These are phyloP conservation scores for Andrena flavipes DNA, from an alignment of 2,888 invertebrate species.

Conservation along the genomic window DNA sequence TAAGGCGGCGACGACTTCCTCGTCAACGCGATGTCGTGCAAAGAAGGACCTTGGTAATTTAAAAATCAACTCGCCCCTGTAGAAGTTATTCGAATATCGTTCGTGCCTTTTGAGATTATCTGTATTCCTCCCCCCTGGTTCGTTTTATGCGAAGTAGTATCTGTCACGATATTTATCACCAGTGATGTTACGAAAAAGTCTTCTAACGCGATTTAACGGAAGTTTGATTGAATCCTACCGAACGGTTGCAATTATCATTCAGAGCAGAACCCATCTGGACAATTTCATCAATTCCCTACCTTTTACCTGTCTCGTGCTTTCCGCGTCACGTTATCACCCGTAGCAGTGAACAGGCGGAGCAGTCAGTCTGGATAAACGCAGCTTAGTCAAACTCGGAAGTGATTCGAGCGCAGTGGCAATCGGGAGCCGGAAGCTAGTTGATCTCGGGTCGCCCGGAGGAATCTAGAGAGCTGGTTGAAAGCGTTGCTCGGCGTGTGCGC, in stretches of 20 bases:
- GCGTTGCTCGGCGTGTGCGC: slow-evolving; percentile 38
- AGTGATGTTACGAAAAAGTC: background rate
- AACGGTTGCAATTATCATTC: too few relatives aligned
- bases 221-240: too few relatives aligned
- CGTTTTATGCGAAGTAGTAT: too few relatives aligned
- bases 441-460: slow-evolving; percentile 59
- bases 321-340: background rate
- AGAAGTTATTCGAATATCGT: too few relatives aligned
- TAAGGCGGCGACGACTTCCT: slow-evolving; percentile 16
- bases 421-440: slow-evolving; percentile 29
- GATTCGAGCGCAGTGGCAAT: slow-evolving; percentile 61
- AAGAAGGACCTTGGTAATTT: slow-evolving; percentile 30
- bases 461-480: slow-evolving; percentile 38
- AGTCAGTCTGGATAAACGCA: slow-evolving; percentile 33
- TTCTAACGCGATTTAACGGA: background rate
- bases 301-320: background rate
- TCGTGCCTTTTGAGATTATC: too few relatives aligned
- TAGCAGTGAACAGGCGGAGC: background rate
- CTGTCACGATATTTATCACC: too few relatives aligned
- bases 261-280: background rate
- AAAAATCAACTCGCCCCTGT: slow-evolving; percentile 16
- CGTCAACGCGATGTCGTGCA: slow-evolving; percentile 9
- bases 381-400: slow-evolving; percentile 15
- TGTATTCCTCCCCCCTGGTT: too few relatives aligned
- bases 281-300: background rate